Evolutionary conservation across 1,140 invertebrate genomes (phyloP).

Genomic region (Paraescarpia echinospica): DNA sequence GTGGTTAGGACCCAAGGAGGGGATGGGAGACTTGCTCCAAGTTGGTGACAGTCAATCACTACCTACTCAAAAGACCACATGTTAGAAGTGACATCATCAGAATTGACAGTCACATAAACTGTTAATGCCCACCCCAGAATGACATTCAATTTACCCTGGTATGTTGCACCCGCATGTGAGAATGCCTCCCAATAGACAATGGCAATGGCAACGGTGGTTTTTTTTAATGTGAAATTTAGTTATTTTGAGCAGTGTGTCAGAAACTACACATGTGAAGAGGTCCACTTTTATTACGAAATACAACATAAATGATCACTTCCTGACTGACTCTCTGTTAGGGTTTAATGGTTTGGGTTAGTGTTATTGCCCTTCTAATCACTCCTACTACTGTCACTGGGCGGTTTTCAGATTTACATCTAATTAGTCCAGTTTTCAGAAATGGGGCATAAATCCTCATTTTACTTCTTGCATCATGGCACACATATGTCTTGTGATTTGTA

Average conservation of each 20-base stretch:
- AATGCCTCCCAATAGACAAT: neutral
- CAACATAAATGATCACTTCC: neutral
- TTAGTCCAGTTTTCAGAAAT: neutral
- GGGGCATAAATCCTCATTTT: neutral
- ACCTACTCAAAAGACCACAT: neutral
- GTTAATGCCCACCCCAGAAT: neutral
- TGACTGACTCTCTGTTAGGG: neutral
- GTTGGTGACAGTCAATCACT: neutral
- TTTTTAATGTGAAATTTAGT: neutral
- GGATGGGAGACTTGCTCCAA: neutral
- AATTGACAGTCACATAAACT: neutral
- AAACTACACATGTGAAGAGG: neutral
- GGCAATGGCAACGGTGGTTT: neutral
- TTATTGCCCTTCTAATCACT: neutral
- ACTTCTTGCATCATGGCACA: neutral
- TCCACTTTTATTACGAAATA: neutral
- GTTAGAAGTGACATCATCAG: neutral
- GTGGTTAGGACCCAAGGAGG: neutral
- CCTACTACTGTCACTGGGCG: neutral
- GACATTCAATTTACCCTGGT: neutral
- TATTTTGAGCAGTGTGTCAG: neutral
- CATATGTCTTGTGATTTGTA: neutral
- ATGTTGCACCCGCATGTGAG: neutral
- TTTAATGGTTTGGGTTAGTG: neutral
- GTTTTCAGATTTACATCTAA: neutral